Conservation (phyloP, 2,888 invertebrate genomes). For the Rutpela maculata region DNA sequence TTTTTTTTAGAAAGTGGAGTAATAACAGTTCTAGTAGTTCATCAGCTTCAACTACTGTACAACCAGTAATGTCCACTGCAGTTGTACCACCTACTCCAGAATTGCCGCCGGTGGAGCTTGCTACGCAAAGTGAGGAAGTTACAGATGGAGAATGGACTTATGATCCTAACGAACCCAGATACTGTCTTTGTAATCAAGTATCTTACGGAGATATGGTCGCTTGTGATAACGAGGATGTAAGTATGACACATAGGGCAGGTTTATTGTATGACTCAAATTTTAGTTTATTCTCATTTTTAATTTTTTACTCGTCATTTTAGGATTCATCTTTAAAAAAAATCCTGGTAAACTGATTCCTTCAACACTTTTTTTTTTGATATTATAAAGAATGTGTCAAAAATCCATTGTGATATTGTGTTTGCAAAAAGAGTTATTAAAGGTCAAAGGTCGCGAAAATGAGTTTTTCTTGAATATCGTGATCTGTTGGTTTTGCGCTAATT, state of each 20-base stretch:
- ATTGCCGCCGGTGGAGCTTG: constrained; percentile 72
- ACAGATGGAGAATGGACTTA: constrained; percentile 91
- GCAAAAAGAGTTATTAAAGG: no score
- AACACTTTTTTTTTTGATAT: no score
- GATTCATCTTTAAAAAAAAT: no score
- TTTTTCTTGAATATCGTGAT: no score
- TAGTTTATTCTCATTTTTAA: no score
- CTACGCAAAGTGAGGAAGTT: constrained; percentile 76
- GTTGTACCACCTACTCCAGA: constrained; percentile 67
- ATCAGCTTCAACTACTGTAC: constrained; percentile 69
- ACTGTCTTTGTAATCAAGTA: constrained; percentile 97
- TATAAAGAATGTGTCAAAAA: no score
- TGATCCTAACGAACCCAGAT: constrained; percentile 96
- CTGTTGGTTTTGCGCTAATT: no score
- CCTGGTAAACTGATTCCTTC: no score
- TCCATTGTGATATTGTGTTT: no score
- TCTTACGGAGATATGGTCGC: constrained; percentile 99
- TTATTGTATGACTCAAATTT: no score
- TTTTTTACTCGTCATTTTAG: no score
- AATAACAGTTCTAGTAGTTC: constrained; percentile 56
- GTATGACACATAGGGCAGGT: constrained; percentile 70
- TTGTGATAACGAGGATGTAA: constrained; percentile 97
- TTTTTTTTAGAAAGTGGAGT: constrained; percentile 67
- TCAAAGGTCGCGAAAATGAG: no score
- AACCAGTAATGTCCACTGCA: constrained; percentile 62